Evolutionary conservation across 2,797 vertebrate genomes (phyloP).

Genomic region (Momotus momota): DNA sequence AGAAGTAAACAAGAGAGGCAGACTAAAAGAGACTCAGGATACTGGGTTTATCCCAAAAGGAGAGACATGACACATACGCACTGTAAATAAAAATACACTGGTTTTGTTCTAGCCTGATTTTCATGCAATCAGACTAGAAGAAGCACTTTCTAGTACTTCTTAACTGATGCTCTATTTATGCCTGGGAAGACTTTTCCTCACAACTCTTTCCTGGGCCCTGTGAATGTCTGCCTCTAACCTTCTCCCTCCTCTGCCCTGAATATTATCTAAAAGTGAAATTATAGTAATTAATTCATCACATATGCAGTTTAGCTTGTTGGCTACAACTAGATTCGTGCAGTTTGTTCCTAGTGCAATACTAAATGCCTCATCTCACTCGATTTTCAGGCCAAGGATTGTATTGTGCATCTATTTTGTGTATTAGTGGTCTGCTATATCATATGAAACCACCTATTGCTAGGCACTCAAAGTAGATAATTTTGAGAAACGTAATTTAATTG

Average conservation of each 20-base stretch:
- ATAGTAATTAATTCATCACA: slow-evolving; percentile 38
- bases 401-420: slow-evolving; percentile 32
- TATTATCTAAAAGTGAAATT: slow-evolving; percentile 32
- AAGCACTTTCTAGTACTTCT: not conserved
- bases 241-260: not conserved
- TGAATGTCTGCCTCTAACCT: not conserved
- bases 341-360: not conserved
- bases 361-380: slow-evolving; percentile 2
- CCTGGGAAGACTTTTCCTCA: not conserved
- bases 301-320: not conserved
- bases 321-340: not conserved
- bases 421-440: not conserved
- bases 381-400: slow-evolving; percentile 26
- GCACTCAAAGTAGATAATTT: slow-evolving; percentile 17
- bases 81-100: slow-evolving; percentile 4
- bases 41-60: not conserved
- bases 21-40: not conserved
- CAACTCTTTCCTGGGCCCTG: not conserved
- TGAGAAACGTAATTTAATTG: slow-evolving; percentile 65
- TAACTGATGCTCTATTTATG: not conserved
- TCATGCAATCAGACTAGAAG: not conserved
- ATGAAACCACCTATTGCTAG: slow-evolving; percentile 14
- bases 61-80: not conserved
- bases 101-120: not conserved
- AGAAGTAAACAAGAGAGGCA: slow-evolving; percentile 51